These are phyloP conservation scores for Antheraea mylitta DNA, from an alignment of 1,140 invertebrate species.

Conservation along the genomic window DNA sequence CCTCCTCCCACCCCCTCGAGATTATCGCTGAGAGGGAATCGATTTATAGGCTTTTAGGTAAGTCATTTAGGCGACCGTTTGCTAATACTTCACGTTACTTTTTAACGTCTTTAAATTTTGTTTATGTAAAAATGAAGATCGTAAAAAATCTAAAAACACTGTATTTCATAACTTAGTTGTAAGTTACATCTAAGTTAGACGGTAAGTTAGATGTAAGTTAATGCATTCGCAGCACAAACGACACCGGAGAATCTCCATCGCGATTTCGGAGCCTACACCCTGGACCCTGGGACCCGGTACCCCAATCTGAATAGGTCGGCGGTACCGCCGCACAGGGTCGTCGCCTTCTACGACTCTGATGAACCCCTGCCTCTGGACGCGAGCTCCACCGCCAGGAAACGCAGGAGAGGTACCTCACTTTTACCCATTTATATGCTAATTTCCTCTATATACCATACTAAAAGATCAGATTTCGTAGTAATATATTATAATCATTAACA, in stretches of 20 bases:
- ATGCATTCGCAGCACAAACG: conserved; percentile 89
- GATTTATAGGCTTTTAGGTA: conserved; percentile 87
- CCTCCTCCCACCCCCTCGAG: conserved; percentile 84
- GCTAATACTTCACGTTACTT: no score
- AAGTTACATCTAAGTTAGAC: no score
- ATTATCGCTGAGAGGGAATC: conserved; percentile 97
- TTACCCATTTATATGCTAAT: not conserved
- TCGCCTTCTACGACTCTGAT: conserved; percentile 81
- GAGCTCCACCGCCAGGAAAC: conserved; percentile 77
- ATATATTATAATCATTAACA: no score
- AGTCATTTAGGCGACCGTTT: conserved; percentile 18
- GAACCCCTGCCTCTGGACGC: conserved; percentile 67
- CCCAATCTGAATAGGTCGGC: conserved; percentile 81
- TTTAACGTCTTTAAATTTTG: no score
- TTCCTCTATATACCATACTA: not conserved
- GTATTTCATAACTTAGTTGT: not conserved
- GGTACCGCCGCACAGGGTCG: conserved; percentile 82
- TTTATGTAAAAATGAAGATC: no score
- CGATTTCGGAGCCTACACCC: conserved; percentile 91
- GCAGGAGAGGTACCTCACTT: conserved; percentile 79
- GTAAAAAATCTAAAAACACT: no score
- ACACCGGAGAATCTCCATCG: conserved; percentile 97
- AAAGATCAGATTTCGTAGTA: no score
- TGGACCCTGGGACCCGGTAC: conserved; percentile 93
- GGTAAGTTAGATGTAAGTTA: not conserved